Evolutionary conservation across 2,888 invertebrate genomes (phyloP), one percentile per base, ranked within the genome.

Genomic region (Zhengitettix transpicula): DNA sequence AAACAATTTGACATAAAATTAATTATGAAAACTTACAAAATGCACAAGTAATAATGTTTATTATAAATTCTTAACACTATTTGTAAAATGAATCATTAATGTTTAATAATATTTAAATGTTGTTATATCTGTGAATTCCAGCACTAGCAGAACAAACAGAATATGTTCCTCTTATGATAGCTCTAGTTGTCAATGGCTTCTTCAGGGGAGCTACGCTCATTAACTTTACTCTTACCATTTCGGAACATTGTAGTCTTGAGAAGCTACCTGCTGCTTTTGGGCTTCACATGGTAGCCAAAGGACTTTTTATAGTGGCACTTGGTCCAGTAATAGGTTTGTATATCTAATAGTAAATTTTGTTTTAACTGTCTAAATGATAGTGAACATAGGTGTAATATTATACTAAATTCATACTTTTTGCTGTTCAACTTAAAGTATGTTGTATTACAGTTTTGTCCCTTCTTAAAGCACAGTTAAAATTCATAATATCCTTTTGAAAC

Each of bases 121-220:
- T 28, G 28, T 28, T 7, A 28, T 73, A 65, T 58, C 40, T 54
- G 66, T 61, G 66, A 53, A 62, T 61, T 75, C 8, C 75, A 88
- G 88, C 84, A 55, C 73, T 88, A 71, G 87, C 87, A 0, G 81
- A 84, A 68, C 87, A 86, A 73, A 80, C 79, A 0, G 83, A 84
- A 52, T 86, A 84, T 79, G 78, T 79, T 10, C 78, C 79, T 51
- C 74, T 89, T 11, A 80, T 86, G 78, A 66, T 82, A 9, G 83
- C 85, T 81, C 73, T 87, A 62, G 81, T 85, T 0, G 81, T 88
- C 59, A 85, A 85, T 69, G 89, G 89, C 15, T 88, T 89, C 75
- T 81, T 87, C 71, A 78, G 88, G 60, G 88, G 89, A 61, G 83
- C 86, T 68, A 85, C 87, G 15, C 76, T 89, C 55, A 86, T 86